Conservation (phyloP, 2,113 vertebrate species). For the Columba janthina region DNA sequence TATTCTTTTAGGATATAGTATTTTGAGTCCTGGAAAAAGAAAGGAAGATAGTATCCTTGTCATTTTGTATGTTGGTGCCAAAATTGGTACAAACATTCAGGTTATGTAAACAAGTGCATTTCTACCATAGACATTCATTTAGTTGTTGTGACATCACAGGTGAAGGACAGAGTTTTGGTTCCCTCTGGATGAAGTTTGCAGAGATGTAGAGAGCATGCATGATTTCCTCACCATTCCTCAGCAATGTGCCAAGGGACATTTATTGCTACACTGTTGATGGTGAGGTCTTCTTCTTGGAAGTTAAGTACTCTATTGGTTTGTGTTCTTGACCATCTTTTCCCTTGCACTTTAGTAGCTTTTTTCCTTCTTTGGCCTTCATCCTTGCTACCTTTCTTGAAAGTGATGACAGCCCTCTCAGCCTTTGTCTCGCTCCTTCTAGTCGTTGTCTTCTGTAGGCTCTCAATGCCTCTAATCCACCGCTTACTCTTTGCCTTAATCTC, state of each 20-base stretch:
- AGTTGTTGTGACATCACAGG: neutral
- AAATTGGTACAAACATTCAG: neutral
- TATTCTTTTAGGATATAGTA: neutral
- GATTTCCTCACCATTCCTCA: neutral
- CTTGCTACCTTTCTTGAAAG: neutral
- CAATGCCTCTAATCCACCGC: neutral
- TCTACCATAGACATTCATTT: neutral
- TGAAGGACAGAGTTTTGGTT: neutral
- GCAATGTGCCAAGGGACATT: neutral
- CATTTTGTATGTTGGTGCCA: neutral
- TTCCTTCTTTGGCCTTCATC: neutral
- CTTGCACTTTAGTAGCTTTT: neutral
- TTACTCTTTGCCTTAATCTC: neutral
- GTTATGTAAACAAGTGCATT: neutral
- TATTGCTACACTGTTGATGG: neutral
- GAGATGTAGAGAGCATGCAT: neutral
- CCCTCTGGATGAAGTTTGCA: neutral
- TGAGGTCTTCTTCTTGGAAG: neutral
- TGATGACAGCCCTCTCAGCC: neutral
- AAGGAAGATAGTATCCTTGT: neutral
- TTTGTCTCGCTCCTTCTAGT: neutral
- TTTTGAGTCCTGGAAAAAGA: neutral
- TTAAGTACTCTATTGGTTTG: neutral
- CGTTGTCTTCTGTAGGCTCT: neutral
- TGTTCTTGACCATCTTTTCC: neutral